Conservation (phyloP, 2,113 vertebrate species). For the Thunnus maccoyii region DNA sequence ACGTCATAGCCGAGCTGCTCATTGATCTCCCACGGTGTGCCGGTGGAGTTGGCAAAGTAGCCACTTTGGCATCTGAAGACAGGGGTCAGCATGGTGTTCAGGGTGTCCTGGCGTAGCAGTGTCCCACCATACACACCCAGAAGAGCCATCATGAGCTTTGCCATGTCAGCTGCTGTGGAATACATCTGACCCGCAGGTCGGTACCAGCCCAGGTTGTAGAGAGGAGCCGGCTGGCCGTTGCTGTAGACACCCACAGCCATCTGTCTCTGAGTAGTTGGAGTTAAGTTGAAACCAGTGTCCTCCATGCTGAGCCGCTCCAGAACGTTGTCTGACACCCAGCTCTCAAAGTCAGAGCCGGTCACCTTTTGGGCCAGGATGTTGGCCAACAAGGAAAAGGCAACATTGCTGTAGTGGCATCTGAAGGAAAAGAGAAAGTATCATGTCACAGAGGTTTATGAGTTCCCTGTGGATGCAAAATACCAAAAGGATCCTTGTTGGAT, state of each 20-base stretch:
- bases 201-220: conserved; percentile 95
- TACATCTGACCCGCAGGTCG: conserved; percentile 95
- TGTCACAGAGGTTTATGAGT: neutral
- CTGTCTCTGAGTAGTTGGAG: conserved; percentile 75
- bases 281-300: conserved; percentile 91
- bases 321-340: conserved; percentile 89
- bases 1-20: conserved; percentile 89
- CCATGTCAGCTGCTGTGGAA: conserved; percentile 91
- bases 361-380: conserved; percentile 87
- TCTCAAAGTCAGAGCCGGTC: conserved; percentile 87
- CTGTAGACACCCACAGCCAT: conserved; percentile 91
- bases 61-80: conserved; percentile 86
- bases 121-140: conserved; percentile 82
- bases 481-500: neutral
- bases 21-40: conserved; percentile 94
- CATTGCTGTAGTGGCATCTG: conserved; percentile 95
- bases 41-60: conserved; percentile 92
- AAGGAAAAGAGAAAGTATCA: conserved; percentile 9
- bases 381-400: conserved; percentile 93
- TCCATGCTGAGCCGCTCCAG: conserved; percentile 90
- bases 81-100: conserved; percentile 90
- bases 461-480: neutral
- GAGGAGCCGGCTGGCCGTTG: conserved; percentile 85
- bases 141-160: conserved; percentile 90
- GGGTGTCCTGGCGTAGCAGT: conserved; percentile 86